These are phyloP conservation scores for Formica exsecta DNA, from an alignment of 1,140 invertebrate genomes.

Conservation along the genomic window DNA sequence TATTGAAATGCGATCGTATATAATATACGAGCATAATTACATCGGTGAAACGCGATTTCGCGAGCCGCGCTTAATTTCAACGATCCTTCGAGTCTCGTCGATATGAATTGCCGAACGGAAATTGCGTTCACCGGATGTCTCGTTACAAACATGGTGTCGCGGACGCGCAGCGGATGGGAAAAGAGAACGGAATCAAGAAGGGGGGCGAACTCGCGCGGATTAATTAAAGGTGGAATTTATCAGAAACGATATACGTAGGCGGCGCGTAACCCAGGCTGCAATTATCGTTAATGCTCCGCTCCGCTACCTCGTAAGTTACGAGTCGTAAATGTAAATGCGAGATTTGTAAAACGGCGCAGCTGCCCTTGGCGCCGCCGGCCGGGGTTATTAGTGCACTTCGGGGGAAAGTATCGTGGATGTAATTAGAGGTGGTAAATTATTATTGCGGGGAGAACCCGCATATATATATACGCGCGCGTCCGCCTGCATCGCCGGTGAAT, in stretches of 20 bases:
- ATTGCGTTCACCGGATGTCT: slow-evolving; percentile 32
- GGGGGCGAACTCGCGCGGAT: slow-evolving; percentile 42
- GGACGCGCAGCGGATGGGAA: not conserved
- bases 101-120: slow-evolving; percentile 43
- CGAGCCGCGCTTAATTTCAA: not conserved
- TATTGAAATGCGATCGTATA: not conserved
- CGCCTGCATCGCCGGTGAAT: slow-evolving; percentile 50
- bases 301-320: slow-evolving; percentile 69
- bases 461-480: slow-evolving; percentile 30
- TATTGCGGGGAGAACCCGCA: slow-evolving; percentile 52
- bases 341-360: slow-evolving; percentile 73
- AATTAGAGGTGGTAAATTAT: slow-evolving; percentile 75
- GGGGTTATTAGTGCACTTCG: slow-evolving; percentile 70
- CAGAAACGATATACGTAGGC: slow-evolving; percentile 66
- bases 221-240: slow-evolving; percentile 72
- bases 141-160: not conserved
- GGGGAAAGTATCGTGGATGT: slow-evolving; percentile 56
- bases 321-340: slow-evolving; percentile 75
- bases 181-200: slow-evolving; percentile 11
- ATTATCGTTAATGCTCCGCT: slow-evolving; percentile 74
- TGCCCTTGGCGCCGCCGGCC: slow-evolving; percentile 46
- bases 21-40: slow-evolving; percentile 3
- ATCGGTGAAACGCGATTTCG: not conserved
- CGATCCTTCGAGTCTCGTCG: not conserved
- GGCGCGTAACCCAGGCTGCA: slow-evolving; percentile 61